Evolutionary conservation across 2,888 invertebrate genomes (phyloP).

Genomic region (Tetheella fluctuosa): DNA sequence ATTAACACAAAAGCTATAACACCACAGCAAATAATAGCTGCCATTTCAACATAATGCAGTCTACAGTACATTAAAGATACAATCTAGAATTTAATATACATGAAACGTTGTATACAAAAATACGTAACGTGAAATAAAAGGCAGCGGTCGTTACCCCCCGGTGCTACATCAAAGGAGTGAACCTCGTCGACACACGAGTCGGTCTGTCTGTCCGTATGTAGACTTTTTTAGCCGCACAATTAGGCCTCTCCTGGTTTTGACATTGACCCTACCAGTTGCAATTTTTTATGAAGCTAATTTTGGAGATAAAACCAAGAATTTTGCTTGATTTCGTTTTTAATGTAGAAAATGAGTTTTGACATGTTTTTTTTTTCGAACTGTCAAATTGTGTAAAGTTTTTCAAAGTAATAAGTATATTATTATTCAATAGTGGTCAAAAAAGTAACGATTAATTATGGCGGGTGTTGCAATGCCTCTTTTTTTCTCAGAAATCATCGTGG

Average conservation of each 20-base stretch:
- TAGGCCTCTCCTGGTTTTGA: conserved; percentile 70
- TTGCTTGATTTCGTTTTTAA: too few species aligned
- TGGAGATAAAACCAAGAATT: not conserved
- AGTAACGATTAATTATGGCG: too few species aligned
- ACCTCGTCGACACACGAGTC: conserved; percentile 39
- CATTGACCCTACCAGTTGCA: conserved; percentile 50
- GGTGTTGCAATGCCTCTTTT: too few species aligned
- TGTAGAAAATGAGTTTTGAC: too few species aligned
- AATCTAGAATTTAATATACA: not conserved
- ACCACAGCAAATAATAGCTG: too few species aligned
- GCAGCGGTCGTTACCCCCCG: conserved; percentile 37
- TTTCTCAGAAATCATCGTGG: too few species aligned
- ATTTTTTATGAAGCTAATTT: not conserved
- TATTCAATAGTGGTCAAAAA: too few species aligned
- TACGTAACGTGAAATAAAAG: conserved; percentile 32
- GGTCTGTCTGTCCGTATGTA: conserved; percentile 51
- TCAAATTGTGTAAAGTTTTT: too few species aligned
- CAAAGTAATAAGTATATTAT: too few species aligned
- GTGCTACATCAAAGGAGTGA: conserved; percentile 53
- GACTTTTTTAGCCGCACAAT: conserved; percentile 70
- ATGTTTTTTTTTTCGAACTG: too few species aligned
- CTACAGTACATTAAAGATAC: not conserved
- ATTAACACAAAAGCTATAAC: too few species aligned
- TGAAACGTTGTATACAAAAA: conserved; percentile 11
- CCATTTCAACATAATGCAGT: not conserved